A percentile compares a stretch with the other conserved stretches of the same genome.
These are phyloP conservation scores for Chaetops frenatus DNA, from an alignment of 2,113 vertebrate genomes.

Conservation along the genomic window DNA sequence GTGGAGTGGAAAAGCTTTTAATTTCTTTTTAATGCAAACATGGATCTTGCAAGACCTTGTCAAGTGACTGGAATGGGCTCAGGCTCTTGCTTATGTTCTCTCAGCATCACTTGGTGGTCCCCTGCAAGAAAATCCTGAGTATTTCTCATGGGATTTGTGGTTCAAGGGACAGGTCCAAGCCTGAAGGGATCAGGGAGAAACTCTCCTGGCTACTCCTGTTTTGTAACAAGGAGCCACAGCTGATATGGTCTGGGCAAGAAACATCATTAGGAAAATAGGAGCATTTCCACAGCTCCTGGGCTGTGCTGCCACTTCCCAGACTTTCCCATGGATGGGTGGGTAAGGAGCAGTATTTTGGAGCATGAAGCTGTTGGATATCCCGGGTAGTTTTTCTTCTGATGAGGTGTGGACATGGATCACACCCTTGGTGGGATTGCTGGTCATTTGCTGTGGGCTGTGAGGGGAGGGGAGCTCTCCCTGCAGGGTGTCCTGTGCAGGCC, in stretches of 20 bases:
- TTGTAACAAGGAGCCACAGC: neutral
- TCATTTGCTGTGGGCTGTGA: neutral
- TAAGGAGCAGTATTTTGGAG: neutral
- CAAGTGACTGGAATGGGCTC: neutral
- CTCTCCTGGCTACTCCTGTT: neutral
- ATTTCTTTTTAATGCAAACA: constrained; percentile 61
- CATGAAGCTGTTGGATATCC: neutral
- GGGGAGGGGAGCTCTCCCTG: neutral
- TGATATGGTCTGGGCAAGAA: neutral
- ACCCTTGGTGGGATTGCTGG: neutral
- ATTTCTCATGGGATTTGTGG: neutral
- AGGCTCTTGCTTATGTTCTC: neutral
- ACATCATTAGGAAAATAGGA: neutral
- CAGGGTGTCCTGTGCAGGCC: neutral
- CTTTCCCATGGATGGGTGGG: neutral
- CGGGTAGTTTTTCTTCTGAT: neutral
- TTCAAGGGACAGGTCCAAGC: neutral
- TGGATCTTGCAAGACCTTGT: constrained; percentile 45
- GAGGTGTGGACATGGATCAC: neutral
- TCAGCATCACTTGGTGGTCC: neutral
- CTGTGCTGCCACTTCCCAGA: neutral
- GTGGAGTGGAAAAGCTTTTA: constrained; percentile 53
- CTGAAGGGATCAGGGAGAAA: neutral
- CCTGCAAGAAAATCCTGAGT: neutral
- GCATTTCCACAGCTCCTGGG: neutral